phyloP scores from a whole-genome alignment of 2,113 vertebrate species.

The Acrocephalus arundinaceus region DNA sequence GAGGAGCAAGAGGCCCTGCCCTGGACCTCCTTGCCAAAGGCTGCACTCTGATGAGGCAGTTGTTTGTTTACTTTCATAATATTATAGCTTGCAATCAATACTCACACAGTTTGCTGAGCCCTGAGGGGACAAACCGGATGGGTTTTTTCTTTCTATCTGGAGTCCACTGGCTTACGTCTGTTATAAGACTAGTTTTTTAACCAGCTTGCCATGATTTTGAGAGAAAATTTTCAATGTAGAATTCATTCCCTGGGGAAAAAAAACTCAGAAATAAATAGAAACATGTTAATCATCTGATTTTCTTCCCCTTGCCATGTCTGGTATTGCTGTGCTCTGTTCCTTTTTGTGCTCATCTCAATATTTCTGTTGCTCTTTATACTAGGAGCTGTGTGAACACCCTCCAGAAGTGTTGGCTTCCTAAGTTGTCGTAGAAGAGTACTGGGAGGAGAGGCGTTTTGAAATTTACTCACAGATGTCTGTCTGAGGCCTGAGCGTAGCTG shows the following conservation, averaged over 20 bases:
- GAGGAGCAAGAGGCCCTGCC: background rate
- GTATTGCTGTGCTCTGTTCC: background rate
- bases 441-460: background rate
- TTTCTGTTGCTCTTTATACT: background rate
- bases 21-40: background rate
- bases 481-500: background rate
- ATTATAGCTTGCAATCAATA: background rate
- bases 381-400: background rate
- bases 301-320: background rate
- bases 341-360: accelerated
- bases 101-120: background rate
- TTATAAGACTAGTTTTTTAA: background rate
- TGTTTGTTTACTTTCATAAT: background rate
- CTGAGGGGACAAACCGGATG: background rate
- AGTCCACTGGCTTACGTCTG: background rate
- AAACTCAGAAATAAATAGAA: background rate
- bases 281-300: background rate
- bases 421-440: background rate
- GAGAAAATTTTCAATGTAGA: background rate
- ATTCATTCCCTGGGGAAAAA: background rate
- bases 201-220: background rate
- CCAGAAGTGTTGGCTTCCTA: background rate
- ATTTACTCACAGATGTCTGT: background rate
- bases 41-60: background rate
- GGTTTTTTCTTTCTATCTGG: background rate